phyloP scores from a whole-genome alignment of 2,888 invertebrate species.

The Microctonus hyperodae region DNA sequence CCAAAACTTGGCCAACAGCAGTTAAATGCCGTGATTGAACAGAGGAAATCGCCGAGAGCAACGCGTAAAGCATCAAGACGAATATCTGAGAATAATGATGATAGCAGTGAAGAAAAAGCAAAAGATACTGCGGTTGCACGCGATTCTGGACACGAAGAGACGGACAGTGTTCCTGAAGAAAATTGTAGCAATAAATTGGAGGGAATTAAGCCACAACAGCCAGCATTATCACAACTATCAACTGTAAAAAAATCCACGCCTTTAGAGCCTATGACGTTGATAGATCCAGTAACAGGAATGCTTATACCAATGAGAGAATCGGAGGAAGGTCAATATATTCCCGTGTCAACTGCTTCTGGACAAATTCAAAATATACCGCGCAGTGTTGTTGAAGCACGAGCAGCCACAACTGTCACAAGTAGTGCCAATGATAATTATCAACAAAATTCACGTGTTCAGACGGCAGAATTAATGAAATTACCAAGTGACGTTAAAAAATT shows the following conservation, averaged over 20 bases:
- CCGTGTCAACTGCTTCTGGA: constrained; percentile 62
- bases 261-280: constrained; percentile 71
- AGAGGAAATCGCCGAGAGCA: constrained; percentile 72
- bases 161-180: constrained; percentile 38
- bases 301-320: constrained; percentile 75
- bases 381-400: constrained; percentile 43
- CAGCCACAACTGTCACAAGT: constrained; percentile 36
- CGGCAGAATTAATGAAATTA: constrained; percentile 40
- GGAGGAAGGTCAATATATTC: constrained; percentile 74
- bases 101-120: constrained; percentile 69
- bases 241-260: constrained; percentile 47
- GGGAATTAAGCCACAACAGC: constrained; percentile 39
- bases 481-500: constrained; percentile 48
- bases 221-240: constrained; percentile 26
- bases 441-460: constrained; percentile 35
- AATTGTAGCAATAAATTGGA: constrained; percentile 40
- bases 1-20: constrained; percentile 40
- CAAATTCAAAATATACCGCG: constrained; percentile 44
- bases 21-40: constrained; percentile 44
- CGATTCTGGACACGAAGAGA: constrained; percentile 24
- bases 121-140: constrained; percentile 41
- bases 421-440: constrained; percentile 37
- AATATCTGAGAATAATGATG: constrained; percentile 71
- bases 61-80: constrained; percentile 70
- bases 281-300: constrained; percentile 79